Conservation (phyloP, 2,113 vertebrate genomes). For the Phasianus colchicus region DNA sequence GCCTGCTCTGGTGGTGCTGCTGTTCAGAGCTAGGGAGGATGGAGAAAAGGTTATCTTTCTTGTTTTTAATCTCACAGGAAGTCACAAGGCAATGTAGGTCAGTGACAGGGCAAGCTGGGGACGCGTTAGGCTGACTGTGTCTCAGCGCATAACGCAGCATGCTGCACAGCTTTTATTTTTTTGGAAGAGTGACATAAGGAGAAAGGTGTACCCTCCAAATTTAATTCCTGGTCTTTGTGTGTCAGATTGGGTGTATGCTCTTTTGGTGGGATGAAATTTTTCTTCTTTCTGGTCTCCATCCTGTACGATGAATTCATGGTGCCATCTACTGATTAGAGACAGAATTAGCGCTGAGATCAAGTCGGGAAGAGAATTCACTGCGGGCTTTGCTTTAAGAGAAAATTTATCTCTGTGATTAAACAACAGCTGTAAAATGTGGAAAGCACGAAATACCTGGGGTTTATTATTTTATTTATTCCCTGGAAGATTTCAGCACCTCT, state of each 20-base stretch:
- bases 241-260: conserved; percentile 25
- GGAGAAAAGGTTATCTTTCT: background rate
- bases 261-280: background rate
- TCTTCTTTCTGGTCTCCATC: background rate
- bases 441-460: background rate
- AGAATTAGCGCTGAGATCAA: background rate
- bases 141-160: background rate
- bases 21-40: background rate
- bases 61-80: background rate
- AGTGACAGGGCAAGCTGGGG: background rate
- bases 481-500: background rate
- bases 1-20: rapidly evolving
- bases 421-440: background rate
- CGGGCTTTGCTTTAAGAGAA: background rate
- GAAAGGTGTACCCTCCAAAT: conserved; percentile 56
- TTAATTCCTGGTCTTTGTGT: conserved; percentile 62
- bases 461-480: background rate
- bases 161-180: background rate
- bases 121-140: background rate
- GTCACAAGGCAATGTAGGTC: background rate
- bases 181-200: conserved; percentile 6
- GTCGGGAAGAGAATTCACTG: background rate
- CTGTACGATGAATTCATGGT: conserved; percentile 67
- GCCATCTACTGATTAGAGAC: conserved; percentile 74
- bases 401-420: background rate